Base-by-base conservation (phyloP, 2,888 invertebrate genomes). In the Psococerastis gibbosa region DNA sequence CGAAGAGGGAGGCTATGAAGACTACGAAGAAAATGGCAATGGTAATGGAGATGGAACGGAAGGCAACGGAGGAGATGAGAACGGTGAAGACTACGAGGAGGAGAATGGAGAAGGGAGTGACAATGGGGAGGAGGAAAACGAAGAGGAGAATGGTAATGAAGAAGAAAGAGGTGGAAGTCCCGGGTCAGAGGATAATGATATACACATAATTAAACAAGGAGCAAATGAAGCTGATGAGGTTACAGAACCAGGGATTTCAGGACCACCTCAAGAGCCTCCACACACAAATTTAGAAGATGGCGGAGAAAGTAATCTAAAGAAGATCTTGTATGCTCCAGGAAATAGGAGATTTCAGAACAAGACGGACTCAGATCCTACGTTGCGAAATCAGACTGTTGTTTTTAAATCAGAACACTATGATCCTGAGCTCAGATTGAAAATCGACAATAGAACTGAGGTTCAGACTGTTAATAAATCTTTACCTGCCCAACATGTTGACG, bases 261-360 rank as follows among this genome's bases (percentile, higher is more conserved):
- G 49, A 35, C 47, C 51, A 43, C 50, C 52, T 22, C 46, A 49
- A 43, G 46, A 50, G 41, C 50, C 51, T 15, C 52, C 42, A n/a
- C 45, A 55, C 13, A 53, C 56, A 45, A 54, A 52, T 18, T 53
- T 53, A 17, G 55, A 53, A 16, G 52, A 42, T n/a, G 43, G 55
- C 16, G 54, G 45, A 6, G 47, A 42, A 11, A n/a, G n/a, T n/a
- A n/a, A n/a, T n/a, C 6, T 27, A 11, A 27, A 11, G 27, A 27
- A 6, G 27, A 9, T 9, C 11, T 27, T 27, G 11, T 27, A 9
- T 27, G 27, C 8, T 6, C 27, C 6, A 27, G 27, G 27, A 27
- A 27, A 27, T 11, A 6, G 27, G 8, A 6, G 27, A 6, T 27
- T 27, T 11, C 6, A 11, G 27, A 27, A 27, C 11, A 6, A 11